phyloP scores from a whole-genome alignment of 2,797 vertebrate genomes.

The Thamnophis elegans region DNA sequence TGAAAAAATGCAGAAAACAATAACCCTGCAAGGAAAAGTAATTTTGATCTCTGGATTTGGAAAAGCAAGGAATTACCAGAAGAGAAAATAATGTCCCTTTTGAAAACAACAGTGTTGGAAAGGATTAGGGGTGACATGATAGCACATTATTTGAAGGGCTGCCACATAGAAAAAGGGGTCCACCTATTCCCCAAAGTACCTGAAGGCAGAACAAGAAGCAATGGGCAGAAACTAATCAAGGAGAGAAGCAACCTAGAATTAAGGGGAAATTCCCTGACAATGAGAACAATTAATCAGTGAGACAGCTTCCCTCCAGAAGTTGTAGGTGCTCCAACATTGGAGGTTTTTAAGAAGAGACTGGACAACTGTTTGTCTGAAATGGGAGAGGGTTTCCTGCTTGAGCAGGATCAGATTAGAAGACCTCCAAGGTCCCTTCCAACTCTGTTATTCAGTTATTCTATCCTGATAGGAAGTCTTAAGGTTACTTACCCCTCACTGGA shows the following conservation, averaged over 20 bases:
- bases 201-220: not conserved
- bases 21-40: not conserved
- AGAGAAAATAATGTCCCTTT: not conserved
- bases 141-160: not conserved
- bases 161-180: not conserved
- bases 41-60: not conserved
- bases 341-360: not conserved
- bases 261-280: not conserved
- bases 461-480: not conserved
- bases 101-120: not conserved
- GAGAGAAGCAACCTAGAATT: not conserved
- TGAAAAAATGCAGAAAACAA: not conserved
- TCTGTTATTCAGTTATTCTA: not conserved
- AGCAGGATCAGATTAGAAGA: not conserved
- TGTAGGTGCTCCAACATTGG: rapidly evolving
- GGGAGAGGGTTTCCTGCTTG: not conserved
- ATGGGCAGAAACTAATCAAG: not conserved
- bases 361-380: not conserved
- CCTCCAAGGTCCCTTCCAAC: not conserved
- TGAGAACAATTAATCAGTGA: not conserved
- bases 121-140: not conserved
- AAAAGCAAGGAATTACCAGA: not conserved
- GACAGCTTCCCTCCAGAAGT: not conserved
- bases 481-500: not conserved
- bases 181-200: not conserved